Evolutionary conservation across 1,140 invertebrate genomes (phyloP), one percentile per base, ranked within the genome.

Genomic region (Rhopalosiphum padi): DNA sequence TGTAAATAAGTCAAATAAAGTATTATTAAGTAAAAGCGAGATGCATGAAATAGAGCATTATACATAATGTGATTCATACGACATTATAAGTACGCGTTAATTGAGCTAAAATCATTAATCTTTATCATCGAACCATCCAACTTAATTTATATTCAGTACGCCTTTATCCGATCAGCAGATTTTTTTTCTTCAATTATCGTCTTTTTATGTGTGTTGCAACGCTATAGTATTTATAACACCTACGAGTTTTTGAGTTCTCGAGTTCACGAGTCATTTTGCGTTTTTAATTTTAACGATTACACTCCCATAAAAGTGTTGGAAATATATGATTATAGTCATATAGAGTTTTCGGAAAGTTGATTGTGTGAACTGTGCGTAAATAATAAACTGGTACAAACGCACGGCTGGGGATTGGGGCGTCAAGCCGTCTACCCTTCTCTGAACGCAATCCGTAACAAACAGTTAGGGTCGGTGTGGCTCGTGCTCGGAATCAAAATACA

Each of bases 371-470:
- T 43, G 9, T 43, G 83, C 83, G 83, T 85, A 85, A 41, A 85
- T 85, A 85, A 85, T 41, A 30, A 48, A 87, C 86, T 23, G 86
- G 86, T 30, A 87, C 43, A 37, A 46, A 48, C 86, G 86, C 86
- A 11, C 6, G 86, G 11, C 43, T n/a, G 15, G 18, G 43, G 48
- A 53, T 30, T 46, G 68, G 43, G 68, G 68, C 90, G 90, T 43
- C 90, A 92, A 51, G 18, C 77, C 77, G 90, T 92, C 90, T 92
- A 92, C 90, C 90, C 90, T 83, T 83, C 21, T 82, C 68, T 30
- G 46, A 48, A 48, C 46, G 18, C 30, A 35, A 88, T 88, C 86
- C 46, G 86, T n/a, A 88, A 88, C 86, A 88, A 88, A 88, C 30
- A 22, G 41, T 85, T 88, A 88, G 37, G 85, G 85, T 87, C 85